Conservation (phyloP, 2,888 invertebrate genomes). For the Beris chalybata region DNA sequence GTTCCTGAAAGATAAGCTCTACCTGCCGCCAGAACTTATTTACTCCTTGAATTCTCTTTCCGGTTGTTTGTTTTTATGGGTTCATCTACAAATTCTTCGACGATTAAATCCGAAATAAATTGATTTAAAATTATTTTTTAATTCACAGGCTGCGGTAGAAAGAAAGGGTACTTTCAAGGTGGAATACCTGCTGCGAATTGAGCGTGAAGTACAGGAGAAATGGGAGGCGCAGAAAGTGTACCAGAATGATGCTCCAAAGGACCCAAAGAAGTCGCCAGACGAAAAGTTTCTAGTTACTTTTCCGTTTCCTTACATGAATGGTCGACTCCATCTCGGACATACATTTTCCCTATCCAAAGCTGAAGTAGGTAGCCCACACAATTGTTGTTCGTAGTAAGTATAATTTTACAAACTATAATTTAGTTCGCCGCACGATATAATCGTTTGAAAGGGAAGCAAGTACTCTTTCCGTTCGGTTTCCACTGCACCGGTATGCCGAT, state of each 20-base stretch:
- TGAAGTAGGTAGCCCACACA: conserved; percentile 65
- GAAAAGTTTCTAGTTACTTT: conserved; percentile 94
- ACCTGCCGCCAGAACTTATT: too few relatives aligned
- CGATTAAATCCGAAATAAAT: too few relatives aligned
- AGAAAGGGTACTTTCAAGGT: conserved; percentile 97
- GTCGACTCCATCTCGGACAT: conserved; percentile 94
- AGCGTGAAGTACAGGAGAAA: conserved; percentile 77
- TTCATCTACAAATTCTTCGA: too few relatives aligned
- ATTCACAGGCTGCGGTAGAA: conserved; percentile 51
- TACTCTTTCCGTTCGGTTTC: conserved; percentile 96
- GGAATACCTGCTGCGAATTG: conserved; percentile 87
- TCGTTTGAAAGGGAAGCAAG: conserved; percentile 86
- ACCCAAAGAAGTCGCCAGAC: conserved; percentile 60
- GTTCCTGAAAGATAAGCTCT: too few relatives aligned
- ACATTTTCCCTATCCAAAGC: conserved; percentile 96
- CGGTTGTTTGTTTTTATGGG: too few relatives aligned
- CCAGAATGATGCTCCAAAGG: conserved; percentile 78
- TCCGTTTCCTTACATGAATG: conserved; percentile 99
- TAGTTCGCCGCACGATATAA: conserved; percentile 91
- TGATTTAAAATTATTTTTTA: too few relatives aligned
- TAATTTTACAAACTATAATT: conserved; percentile 3
- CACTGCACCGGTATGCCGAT: conserved; percentile 99
- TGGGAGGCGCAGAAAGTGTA: conserved; percentile 83
- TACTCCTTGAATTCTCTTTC: too few relatives aligned
- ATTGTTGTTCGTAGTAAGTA: conserved; percentile 1